Percentiles rank a stretch among this genome's conserved stretches.
These are phyloP conservation scores for Mico argentatus DNA, from an alignment of 2,797 vertebrate species.

Conservation along the genomic window DNA sequence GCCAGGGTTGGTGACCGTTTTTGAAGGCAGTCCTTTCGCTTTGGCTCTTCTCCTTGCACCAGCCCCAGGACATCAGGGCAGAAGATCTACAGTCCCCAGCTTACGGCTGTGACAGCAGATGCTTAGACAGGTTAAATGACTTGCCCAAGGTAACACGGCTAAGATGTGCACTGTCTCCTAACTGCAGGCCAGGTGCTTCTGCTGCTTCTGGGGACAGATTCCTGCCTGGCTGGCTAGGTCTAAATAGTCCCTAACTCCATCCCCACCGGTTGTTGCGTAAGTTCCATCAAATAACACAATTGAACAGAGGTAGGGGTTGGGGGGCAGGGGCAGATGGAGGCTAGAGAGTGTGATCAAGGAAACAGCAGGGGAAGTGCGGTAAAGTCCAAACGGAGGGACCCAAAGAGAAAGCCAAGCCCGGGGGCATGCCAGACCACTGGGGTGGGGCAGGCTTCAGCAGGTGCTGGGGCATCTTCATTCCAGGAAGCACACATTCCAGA, in stretches of 20 bases:
- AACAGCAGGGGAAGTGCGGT: not conserved
- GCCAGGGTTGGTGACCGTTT: not conserved
- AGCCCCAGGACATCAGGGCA: not conserved
- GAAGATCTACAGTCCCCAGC: not conserved
- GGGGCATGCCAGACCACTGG: not conserved
- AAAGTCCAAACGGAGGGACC: not conserved
- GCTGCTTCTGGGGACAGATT: not conserved
- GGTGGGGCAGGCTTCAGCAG: not conserved
- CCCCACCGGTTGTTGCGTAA: not conserved
- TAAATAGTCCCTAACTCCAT: not conserved
- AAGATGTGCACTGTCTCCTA: not conserved
- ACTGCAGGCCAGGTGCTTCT: not conserved
- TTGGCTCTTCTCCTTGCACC: not conserved
- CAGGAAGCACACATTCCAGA: not conserved
- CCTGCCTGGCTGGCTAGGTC: not conserved
- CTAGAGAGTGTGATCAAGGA: not conserved
- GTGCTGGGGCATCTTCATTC: not conserved
- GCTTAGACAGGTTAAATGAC: slow-evolving; percentile 9
- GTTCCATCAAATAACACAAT: not conserved
- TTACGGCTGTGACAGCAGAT: not conserved
- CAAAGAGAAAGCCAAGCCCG: not conserved
- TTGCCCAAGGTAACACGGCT: not conserved
- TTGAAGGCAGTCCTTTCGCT: not conserved
- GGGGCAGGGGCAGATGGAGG: not conserved
- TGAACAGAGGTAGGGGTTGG: not conserved